A percentile compares a stretch with the other conserved stretches of the same genome.
Evolutionary conservation across 2,113 vertebrate genomes (phyloP).

Genomic region (Bucco capensis): DNA sequence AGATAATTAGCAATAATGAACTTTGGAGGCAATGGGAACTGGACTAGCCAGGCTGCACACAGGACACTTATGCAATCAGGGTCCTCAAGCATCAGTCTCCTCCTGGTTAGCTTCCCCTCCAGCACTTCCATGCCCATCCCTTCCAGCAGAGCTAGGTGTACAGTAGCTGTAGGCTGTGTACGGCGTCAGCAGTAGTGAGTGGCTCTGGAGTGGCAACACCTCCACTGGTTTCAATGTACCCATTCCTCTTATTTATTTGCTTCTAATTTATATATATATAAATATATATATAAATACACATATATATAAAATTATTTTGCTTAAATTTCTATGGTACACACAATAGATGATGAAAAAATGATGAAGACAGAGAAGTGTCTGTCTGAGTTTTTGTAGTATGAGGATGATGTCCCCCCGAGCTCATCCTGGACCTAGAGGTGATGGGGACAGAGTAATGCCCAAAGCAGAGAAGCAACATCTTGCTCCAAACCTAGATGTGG

Average conservation of each 20-base stretch:
- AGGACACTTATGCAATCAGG: conserved; percentile 27
- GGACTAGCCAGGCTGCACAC: conserved; percentile 10
- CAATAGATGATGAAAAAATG: conserved; percentile 62
- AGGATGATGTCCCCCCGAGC: background rate
- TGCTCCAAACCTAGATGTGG: background rate
- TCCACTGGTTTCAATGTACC: background rate
- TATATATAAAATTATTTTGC: conserved; percentile 76
- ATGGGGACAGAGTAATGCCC: background rate
- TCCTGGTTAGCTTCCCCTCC: background rate
- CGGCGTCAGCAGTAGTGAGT: background rate
- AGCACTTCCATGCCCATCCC: background rate
- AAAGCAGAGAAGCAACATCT: background rate
- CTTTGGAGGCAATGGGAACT: background rate
- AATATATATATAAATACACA: conserved; percentile 22
- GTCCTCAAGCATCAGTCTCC: background rate
- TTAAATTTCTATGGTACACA: conserved; percentile 75
- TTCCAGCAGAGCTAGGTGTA: background rate
- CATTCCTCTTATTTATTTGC: conserved; percentile 64
- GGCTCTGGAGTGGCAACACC: background rate
- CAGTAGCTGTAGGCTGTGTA: background rate
- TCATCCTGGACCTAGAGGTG: background rate
- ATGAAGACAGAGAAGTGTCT: conserved; percentile 67
- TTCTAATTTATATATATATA: conserved; percentile 66
- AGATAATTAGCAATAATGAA: conserved; percentile 72
- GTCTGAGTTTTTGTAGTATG: conserved; percentile 62